Evolutionary conservation across 2,113 vertebrate species (phyloP).

Genomic region (rabbit (Oryctolagus cuniculus)): DNA sequence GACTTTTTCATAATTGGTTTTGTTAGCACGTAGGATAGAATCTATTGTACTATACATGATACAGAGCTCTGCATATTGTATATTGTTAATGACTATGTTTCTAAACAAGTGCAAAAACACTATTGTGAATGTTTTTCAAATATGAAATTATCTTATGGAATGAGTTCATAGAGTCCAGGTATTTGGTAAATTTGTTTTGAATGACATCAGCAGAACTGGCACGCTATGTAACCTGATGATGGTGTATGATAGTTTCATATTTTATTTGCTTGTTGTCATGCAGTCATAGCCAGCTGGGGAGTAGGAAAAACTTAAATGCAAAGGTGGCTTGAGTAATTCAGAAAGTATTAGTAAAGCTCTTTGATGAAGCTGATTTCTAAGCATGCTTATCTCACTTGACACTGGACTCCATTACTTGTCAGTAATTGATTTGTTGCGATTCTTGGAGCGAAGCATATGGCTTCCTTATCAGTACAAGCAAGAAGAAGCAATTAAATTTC

Average conservation of each 20-base stretch:
- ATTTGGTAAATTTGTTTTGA: background rate
- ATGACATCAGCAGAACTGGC: background rate
- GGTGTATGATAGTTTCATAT: fast-evolving
- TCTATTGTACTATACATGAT: background rate
- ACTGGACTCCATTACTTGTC: slow-evolving; percentile 31
- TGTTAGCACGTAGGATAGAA: slow-evolving; percentile 5
- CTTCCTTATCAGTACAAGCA: slow-evolving; percentile 53
- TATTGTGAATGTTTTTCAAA: background rate
- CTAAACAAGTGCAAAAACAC: background rate
- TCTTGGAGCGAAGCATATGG: background rate
- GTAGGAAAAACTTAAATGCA: background rate
- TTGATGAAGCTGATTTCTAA: background rate
- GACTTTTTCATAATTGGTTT: slow-evolving; percentile 14
- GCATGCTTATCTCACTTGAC: slow-evolving; percentile 46
- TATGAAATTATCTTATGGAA: background rate
- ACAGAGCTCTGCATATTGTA: background rate
- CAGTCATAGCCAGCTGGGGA: background rate
- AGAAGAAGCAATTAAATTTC: slow-evolving; percentile 67
- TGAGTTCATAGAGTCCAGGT: background rate
- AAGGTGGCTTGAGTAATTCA: background rate
- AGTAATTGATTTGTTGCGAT: slow-evolving; percentile 62
- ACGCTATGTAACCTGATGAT: background rate
- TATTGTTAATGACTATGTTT: slow-evolving; percentile 38
- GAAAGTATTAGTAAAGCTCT: background rate
- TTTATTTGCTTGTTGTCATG: background rate